Evolutionary conservation across 2,888 invertebrate genomes (phyloP), one percentile per base, ranked within the genome.

Genomic region (Aporophyla nigra): DNA sequence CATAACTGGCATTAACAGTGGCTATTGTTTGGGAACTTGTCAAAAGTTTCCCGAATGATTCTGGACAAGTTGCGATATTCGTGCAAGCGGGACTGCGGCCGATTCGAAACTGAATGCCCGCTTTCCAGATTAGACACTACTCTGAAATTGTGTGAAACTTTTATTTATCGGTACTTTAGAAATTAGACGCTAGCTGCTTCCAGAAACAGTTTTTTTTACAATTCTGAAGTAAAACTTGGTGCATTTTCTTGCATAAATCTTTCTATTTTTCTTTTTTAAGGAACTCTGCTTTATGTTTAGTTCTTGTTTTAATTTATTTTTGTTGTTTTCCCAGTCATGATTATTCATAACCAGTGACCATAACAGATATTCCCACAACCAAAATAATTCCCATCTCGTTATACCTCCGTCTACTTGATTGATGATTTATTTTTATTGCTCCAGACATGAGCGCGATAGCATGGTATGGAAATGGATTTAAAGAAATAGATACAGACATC

Each of bases 11-110:
- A 90, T 89, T 91, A 92, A 92, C 93, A 91, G 89, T 89, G 89
- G 86, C 88, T 86, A 86, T 88, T 90, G 90, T 89, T 90, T 89
- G 89, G 86, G 87, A 88, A 91, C 89, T 90, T 93, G 94, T 94
- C 94, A 92, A 87, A 95, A 94, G 92, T 94, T 94, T 78, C 80
- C 80, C 90, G 84, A 88, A 89, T 90, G 86, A 89, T 90, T 90
- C 89, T 82, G 86, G 89, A 88, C 90, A 87, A 90, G 88, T 91
- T 91, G 82, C 80, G 76, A 79, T 62, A 79, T 80, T 84, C 68
- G 76, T 74, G 63, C 81, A 77, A 65, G 59, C 76, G 80, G 73
- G 83, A 85, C 70, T 76, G 61, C 56, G 58, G 63, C 56, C 76
- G 78, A 78, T 70, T 71, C 58, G 61, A 69, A 80, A 77, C 80